Base-by-base conservation (phyloP, 2,797 vertebrate genomes). In the Sebastiscus albofasciatus region DNA sequence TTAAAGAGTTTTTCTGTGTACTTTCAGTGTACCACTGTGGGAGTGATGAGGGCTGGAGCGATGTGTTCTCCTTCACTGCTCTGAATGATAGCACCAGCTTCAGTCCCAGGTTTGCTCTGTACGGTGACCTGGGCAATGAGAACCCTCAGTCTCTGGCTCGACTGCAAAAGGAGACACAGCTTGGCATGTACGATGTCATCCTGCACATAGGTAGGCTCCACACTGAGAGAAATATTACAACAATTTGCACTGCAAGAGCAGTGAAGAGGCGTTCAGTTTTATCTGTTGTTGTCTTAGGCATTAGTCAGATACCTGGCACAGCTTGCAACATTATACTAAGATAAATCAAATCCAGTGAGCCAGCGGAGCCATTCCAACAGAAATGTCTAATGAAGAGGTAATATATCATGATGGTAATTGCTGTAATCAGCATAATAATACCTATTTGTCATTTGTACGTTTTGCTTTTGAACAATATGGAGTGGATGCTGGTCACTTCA, bases 121-220 rank as follows among this genome's bases (percentile, higher is more conserved):
- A 96, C 27, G 97, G 97, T 5, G 97, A 98, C 84, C 82, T 98
- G 92, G 97, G 97, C 12, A 96, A 97, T 6, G 95, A 96, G 75
- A 98, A 98, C 89, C 95, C 97, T 0, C 97, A 97, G 91, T 97
- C 97, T 54, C 92, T 98, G 62, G 95, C 96, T n/a, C 91, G 96
- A 13, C 94, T 98, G 68, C 96, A 95, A 87, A 96, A 96, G 75
- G 97, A 98, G 73, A 95, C 96, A 0, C 96, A 97, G 90, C 85
- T 93, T n/a, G 94, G 95, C 82, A 95, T 96, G 96, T 98, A 97
- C 9, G 96, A 98, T 0, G 94, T 75, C 42, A 92, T 98, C 77
- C 94, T 98, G 55, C 97, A 97, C 85, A 95, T 98, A 74, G 97
- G 97, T 98, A 90, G 90, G 92, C 36, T 31, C 31, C 46, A 54